Percentiles rank a stretch among this genome's conserved stretches.
These are phyloP conservation scores for Cygnus olor DNA, from an alignment of 2,797 vertebrate genomes.

Conservation along the genomic window DNA sequence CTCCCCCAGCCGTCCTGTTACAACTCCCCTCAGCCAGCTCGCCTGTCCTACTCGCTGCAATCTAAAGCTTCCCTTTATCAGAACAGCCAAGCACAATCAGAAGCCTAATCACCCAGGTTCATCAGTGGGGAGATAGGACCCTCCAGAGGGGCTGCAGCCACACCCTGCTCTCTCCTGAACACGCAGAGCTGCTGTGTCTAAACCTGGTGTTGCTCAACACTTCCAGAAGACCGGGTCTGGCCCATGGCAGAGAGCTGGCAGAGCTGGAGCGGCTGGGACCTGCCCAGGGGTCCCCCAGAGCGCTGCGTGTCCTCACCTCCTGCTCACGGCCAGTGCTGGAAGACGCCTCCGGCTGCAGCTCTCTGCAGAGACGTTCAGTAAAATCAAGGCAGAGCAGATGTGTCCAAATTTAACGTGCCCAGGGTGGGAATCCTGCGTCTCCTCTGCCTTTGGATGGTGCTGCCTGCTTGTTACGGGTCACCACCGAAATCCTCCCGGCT, in stretches of 20 bases:
- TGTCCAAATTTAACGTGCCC: not conserved
- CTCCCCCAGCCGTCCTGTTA: not conserved
- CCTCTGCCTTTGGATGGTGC: not conserved
- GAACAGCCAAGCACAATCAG: not conserved
- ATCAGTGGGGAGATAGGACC: not conserved
- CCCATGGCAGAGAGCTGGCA: not conserved
- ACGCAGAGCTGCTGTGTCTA: not conserved
- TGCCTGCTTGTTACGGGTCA: not conserved
- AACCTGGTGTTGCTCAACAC: not conserved
- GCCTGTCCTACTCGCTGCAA: not conserved
- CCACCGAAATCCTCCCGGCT: not conserved
- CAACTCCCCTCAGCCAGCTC: not conserved
- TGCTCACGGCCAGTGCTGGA: not conserved
- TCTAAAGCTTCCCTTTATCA: not conserved
- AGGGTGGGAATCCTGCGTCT: not conserved
- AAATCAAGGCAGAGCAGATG: not conserved
- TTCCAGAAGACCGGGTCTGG: not conserved
- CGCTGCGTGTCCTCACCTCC: not conserved
- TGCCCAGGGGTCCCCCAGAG: not conserved
- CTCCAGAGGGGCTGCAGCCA: not conserved
- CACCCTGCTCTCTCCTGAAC: not conserved
- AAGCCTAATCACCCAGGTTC: not conserved
- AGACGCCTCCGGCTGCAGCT: not conserved
- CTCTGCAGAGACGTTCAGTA: not conserved
- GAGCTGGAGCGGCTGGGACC: rapidly evolving